Conservation (phyloP, 2,888 invertebrate genomes). For the Criorhina ranunculi region DNA sequence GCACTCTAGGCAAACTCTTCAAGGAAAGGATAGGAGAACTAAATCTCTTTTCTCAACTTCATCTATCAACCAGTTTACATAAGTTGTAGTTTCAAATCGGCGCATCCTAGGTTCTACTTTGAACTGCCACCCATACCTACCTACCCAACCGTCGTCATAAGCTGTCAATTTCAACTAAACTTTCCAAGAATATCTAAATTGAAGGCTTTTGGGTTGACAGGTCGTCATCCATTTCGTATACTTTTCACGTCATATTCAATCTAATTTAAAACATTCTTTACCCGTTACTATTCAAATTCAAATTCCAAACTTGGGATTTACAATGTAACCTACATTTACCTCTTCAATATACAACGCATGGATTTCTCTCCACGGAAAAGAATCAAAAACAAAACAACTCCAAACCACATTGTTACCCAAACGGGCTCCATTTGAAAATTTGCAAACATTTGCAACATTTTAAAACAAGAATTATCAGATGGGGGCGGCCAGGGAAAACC, state of each 20-base stretch:
- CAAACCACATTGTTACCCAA: slow-evolving; percentile 69
- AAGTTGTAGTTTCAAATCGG: too few species aligned
- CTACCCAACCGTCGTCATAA: too few species aligned
- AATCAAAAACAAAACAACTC: slow-evolving; percentile 24
- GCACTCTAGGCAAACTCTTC: too few species aligned
- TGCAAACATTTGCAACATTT: slow-evolving; percentile 68
- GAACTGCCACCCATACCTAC: too few species aligned
- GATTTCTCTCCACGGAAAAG: background rate
- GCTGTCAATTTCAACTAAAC: too few species aligned
- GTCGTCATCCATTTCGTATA: too few species aligned
- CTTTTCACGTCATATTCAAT: background rate
- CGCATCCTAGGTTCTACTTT: too few species aligned
- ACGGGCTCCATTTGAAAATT: slow-evolving; percentile 60
- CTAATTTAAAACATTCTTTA: slow-evolving; percentile 8
- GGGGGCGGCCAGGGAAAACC: slow-evolving; percentile 27
- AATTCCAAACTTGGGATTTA: slow-evolving; percentile 36
- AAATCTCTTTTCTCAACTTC: too few species aligned
- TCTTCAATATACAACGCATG: background rate
- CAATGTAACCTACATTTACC: slow-evolving; percentile 24
- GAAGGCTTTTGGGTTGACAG: too few species aligned
- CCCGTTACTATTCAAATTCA: slow-evolving; percentile 29
- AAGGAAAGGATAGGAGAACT: too few species aligned
- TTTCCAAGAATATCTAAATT: too few species aligned
- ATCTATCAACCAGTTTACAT: too few species aligned
- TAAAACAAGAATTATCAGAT: slow-evolving; percentile 52